These are phyloP conservation scores for Eutrigla gurnardus DNA, from an alignment of 2,797 vertebrate species.

Conservation along the genomic window DNA sequence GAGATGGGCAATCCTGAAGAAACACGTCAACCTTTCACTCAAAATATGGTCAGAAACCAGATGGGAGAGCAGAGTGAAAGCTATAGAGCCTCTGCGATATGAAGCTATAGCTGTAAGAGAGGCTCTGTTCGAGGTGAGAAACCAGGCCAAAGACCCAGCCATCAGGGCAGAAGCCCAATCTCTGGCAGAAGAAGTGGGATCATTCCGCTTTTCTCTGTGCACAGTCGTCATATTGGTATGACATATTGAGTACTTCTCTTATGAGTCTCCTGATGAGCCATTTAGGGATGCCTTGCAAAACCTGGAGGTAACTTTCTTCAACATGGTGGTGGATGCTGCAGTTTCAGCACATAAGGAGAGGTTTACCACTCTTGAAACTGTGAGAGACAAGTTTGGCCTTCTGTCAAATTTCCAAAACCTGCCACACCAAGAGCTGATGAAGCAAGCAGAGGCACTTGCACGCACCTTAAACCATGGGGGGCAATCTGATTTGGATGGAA, in stretches of 20 bases:
- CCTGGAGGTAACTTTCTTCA: background rate
- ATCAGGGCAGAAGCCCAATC: constrained; percentile 9
- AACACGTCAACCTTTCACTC: background rate
- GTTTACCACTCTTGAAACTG: background rate
- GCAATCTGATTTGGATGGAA: no score
- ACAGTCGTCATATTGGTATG: no score
- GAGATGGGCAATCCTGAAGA: background rate
- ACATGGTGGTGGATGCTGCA: background rate
- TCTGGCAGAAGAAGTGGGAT: constrained; percentile 21
- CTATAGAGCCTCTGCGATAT: background rate
- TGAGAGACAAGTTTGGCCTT: background rate
- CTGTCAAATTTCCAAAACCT: background rate
- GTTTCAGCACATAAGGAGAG: background rate
- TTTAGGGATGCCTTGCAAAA: background rate
- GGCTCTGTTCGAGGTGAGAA: constrained; percentile 17
- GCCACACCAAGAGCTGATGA: background rate
- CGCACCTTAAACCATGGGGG: no score
- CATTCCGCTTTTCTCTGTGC: background rate
- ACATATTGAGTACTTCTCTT: no score
- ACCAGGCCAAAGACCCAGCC: background rate
- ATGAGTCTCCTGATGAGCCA: no score
- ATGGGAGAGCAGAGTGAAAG: background rate
- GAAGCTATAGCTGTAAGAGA: background rate
- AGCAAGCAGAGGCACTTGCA: no score
- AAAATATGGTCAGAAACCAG: constrained; percentile 3